Conservation (phyloP, 2,888 invertebrate genomes). For the Scaeva pyrastri region DNA sequence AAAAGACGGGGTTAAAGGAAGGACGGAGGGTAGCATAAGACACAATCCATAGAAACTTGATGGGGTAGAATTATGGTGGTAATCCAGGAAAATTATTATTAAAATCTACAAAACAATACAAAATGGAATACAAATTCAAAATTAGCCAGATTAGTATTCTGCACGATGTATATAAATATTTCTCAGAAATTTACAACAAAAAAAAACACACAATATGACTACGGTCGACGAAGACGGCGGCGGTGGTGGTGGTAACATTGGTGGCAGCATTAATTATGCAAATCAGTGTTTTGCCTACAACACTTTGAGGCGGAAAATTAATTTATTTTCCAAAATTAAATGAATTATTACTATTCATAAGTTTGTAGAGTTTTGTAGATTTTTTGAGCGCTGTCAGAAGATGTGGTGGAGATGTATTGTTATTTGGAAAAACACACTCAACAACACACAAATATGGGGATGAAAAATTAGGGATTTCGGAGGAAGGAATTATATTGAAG, state of each 20-base stretch:
- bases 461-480: no score
- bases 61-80: constrained; percentile 30
- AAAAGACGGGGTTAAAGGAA: neutral
- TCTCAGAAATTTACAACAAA: constrained; percentile 4
- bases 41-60: neutral
- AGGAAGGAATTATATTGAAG: no score
- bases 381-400: constrained; percentile 12
- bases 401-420: constrained; percentile 8
- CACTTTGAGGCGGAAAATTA: constrained; percentile 61
- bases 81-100: constrained; percentile 73
- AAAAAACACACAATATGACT: constrained; percentile 18
- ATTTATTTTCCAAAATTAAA: constrained; percentile 68
- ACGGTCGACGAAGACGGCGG: neutral
- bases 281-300: constrained; percentile 59
- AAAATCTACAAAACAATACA: constrained; percentile 75
- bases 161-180: constrained; percentile 53
- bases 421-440: no score
- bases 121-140: constrained; percentile 74
- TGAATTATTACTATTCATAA: constrained; percentile 71
- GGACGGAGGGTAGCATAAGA: neutral
- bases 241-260: neutral
- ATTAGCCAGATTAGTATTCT: constrained; percentile 73
- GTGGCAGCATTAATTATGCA: constrained; percentile 66
- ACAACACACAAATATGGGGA: no score
- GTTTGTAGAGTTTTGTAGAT: no score